Percentiles rank a stretch among this genome's conserved stretches.
Evolutionary conservation across 2,113 vertebrate genomes (phyloP).

Genomic region (Megaceryle maxima): DNA sequence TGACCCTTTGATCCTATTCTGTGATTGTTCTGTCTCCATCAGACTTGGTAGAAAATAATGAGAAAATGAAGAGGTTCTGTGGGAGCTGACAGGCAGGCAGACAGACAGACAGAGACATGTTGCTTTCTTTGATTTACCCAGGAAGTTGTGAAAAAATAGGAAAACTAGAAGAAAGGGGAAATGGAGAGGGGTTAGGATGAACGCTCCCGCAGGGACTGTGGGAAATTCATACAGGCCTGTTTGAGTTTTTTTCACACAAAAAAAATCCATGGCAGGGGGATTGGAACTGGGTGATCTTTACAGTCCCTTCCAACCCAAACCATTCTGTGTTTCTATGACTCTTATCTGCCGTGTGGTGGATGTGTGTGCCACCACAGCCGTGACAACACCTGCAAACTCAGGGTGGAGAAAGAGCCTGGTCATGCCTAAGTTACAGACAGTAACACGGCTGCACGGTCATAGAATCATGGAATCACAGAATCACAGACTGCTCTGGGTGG

Average conservation of each 20-base stretch:
- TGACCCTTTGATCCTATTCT: too few species aligned
- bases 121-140: background rate
- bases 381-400: background rate
- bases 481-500: too few species aligned
- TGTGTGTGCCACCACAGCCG: accelerated
- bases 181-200: background rate
- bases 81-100: background rate
- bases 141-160: background rate
- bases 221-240: background rate
- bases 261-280: background rate
- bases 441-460: too few species aligned
- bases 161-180: background rate
- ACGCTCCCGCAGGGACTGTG: background rate
- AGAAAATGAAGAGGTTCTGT: background rate
- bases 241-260: background rate
- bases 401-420: background rate
- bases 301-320: background rate
- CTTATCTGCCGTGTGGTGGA: background rate
- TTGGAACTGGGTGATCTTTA: too few species aligned
- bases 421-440: too few species aligned
- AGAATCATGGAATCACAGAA: too few species aligned
- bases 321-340: background rate
- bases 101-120: background rate
- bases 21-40: background rate
- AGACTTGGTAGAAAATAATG: background rate